Conservation (phyloP, 2,113 vertebrate species). For the Odontesthes bonariensis region DNA sequence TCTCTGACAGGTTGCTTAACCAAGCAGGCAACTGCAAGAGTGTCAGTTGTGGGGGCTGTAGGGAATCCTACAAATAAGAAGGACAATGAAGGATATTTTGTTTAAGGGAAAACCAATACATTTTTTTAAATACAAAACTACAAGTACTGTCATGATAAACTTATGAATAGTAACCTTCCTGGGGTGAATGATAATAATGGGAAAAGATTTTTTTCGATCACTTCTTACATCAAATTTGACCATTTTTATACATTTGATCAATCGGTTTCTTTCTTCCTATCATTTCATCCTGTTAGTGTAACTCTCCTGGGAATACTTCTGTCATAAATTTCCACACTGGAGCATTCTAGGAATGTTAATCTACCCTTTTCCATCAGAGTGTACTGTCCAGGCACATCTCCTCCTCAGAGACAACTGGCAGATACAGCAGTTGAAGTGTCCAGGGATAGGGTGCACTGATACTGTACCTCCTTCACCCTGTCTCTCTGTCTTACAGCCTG, state of each 20-base stretch:
- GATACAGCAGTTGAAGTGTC: constrained; percentile 59
- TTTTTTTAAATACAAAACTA: too few species aligned
- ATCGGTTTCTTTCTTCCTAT: constrained; percentile 23
- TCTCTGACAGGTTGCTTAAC: constrained; percentile 52
- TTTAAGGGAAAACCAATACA: not conserved
- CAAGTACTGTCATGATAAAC: not conserved
- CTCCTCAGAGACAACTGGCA: constrained; percentile 50
- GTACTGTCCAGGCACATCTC: constrained; percentile 55
- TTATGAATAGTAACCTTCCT: not conserved
- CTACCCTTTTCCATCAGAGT: constrained; percentile 61
- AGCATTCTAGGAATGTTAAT: constrained; percentile 78
- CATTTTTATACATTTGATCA: not conserved
- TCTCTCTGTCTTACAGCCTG: not conserved
- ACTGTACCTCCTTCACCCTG: constrained; percentile 33
- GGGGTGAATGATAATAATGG: not conserved
- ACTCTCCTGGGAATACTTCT: constrained; percentile 24
- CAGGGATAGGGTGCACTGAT: constrained; percentile 55
- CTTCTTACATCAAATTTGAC: too few species aligned
- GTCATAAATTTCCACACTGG: constrained; percentile 46
- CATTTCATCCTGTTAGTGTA: constrained; percentile 56
- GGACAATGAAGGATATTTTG: not conserved
- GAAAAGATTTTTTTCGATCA: too few species aligned
- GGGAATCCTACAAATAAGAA: not conserved
- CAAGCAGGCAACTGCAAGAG: constrained; percentile 45
- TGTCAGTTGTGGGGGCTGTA: not conserved